A percentile compares a stretch with the other conserved stretches of the same genome.
phyloP scores from a whole-genome alignment of 2,113 vertebrate species.

The Rattus rattus region DNA sequence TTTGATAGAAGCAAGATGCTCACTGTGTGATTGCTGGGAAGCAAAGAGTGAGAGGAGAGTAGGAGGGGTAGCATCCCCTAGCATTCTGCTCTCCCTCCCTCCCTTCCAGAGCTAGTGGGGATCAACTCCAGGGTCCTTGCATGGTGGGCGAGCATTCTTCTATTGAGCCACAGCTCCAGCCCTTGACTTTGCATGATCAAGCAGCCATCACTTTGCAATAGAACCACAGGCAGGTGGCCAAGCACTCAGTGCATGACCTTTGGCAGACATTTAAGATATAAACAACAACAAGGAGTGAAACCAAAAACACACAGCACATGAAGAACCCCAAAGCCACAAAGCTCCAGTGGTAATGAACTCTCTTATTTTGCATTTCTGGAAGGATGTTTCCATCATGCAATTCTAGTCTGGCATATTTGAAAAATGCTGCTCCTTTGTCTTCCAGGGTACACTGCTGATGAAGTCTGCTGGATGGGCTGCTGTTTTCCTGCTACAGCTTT shows the following conservation, averaged over 20 bases:
- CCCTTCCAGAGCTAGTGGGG: background rate
- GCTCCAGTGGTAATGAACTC: background rate
- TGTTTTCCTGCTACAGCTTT: background rate
- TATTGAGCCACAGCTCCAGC: background rate
- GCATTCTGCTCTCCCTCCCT: constrained; percentile 2
- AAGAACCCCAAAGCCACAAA: background rate
- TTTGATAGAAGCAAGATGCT: background rate
- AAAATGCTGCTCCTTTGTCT: background rate
- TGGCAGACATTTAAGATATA: background rate
- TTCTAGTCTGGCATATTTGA: background rate
- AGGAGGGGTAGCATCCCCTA: background rate
- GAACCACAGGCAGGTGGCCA: background rate
- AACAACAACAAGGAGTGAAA: background rate
- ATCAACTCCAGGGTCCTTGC: background rate
- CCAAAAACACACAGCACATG: background rate
- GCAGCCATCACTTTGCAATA: background rate
- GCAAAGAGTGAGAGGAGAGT: background rate
- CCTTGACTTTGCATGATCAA: background rate
- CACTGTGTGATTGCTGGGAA: background rate
- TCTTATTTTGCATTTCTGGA: background rate
- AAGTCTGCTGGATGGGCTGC: background rate
- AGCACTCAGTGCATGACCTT: background rate
- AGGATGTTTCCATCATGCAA: background rate
- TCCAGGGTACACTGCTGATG: background rate
- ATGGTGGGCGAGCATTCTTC: background rate